Conservation (phyloP, 2,113 vertebrate species). For the Cyphomyrus plagiostoma region DNA sequence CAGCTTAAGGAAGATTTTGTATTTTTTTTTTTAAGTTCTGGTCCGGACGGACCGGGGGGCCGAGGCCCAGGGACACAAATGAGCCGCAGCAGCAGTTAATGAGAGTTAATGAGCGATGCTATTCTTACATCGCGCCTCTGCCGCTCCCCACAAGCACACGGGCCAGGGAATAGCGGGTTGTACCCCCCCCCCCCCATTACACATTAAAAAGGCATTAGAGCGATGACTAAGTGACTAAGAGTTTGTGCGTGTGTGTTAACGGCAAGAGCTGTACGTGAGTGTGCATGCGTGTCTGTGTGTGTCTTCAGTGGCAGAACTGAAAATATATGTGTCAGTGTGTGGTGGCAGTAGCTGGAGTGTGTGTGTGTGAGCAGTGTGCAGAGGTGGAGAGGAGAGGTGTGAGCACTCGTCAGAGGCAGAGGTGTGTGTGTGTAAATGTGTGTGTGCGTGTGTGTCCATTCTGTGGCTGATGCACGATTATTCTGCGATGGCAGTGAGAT, state of each 20-base stretch:
- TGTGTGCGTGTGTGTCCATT: conserved; percentile 8
- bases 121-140: conserved; percentile 9
- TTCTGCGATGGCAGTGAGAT: background rate
- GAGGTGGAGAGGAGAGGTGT: background rate
- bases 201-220: conserved; percentile 26
- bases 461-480: background rate
- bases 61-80: conserved; percentile 10
- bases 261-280: background rate
- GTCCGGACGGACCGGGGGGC: conserved; percentile 10
- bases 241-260: background rate
- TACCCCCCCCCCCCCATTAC: background rate
- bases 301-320: background rate
- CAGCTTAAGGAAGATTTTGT: conserved; percentile 8
- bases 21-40: conserved; percentile 5
- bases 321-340: background rate
- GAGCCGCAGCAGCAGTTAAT: conserved; percentile 18
- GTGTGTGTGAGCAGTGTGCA: background rate
- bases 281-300: background rate
- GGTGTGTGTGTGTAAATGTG: background rate
- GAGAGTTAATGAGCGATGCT: conserved; percentile 21
- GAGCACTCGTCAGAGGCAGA: background rate
- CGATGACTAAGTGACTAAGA: conserved; percentile 12
- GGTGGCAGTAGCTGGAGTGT: background rate
- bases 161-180: background rate
- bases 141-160: conserved; percentile 6